Evolutionary conservation across 2,797 vertebrate genomes (phyloP).

Genomic region (Onychomys torridus): DNA sequence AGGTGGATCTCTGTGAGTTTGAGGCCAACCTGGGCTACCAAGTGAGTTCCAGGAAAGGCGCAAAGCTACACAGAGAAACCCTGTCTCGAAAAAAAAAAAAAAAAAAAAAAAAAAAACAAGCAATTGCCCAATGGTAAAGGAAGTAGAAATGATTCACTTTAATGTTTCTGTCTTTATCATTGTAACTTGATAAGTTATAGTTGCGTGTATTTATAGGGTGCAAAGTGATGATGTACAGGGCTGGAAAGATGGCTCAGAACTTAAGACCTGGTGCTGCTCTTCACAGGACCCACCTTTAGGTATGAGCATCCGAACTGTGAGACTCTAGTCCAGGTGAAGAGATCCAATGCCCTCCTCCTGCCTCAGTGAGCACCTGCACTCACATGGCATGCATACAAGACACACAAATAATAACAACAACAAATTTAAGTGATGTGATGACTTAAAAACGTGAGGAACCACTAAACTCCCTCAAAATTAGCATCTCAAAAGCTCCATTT

Average conservation of each 20-base stretch:
- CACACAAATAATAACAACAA: neutral
- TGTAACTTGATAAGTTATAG: neutral
- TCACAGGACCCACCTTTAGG: neutral
- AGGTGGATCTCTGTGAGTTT: too few relatives aligned
- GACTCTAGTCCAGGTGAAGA: neutral
- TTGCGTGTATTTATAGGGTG: neutral
- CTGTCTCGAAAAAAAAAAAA: too few relatives aligned
- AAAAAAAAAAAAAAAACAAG: too few relatives aligned
- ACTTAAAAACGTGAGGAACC: neutral
- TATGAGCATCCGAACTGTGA: neutral
- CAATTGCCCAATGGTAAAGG: neutral
- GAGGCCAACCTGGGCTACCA: too few relatives aligned
- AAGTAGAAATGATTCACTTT: neutral
- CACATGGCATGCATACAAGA: too few relatives aligned
- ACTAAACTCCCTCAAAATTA: neutral
- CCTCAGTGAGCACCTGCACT: too few relatives aligned
- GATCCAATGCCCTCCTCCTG: neutral
- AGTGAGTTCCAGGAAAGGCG: too few relatives aligned
- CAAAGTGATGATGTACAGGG: neutral
- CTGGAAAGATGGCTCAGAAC: neutral
- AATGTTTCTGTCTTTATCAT: neutral
- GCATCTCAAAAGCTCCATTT: neutral
- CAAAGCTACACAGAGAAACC: too few relatives aligned
- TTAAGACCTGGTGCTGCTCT: neutral
- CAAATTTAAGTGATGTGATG: neutral